Evolutionary conservation across 2,888 invertebrate genomes (phyloP).

Genomic region (Pemphredon lugubris): DNA sequence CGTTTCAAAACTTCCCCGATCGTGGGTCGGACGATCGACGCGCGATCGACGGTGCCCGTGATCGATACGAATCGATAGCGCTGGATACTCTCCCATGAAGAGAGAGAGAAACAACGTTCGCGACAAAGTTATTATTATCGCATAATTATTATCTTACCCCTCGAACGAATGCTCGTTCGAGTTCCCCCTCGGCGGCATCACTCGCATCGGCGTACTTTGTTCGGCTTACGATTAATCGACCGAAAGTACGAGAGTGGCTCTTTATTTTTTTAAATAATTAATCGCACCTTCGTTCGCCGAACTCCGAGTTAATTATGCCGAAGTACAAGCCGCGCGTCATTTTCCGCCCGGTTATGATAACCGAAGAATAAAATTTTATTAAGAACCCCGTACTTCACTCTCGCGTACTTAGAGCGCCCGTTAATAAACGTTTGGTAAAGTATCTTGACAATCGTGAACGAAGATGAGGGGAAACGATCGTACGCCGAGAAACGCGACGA

Average conservation of each 20-base stretch:
- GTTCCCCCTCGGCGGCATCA: no score
- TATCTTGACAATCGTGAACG: no score
- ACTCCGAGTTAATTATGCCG: not conserved
- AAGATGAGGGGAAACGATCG: not conserved
- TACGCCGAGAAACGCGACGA: not conserved
- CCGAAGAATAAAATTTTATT: no score
- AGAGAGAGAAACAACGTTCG: no score
- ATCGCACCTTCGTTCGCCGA: constrained; percentile 2
- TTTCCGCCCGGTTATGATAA: not conserved
- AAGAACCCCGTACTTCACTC: no score
- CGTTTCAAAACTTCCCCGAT: not conserved
- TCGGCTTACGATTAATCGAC: constrained; percentile 31
- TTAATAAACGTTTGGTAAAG: no score
- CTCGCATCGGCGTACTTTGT: no score
- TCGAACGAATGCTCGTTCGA: no score
- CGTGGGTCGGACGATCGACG: constrained; percentile 2
- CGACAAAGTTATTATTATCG: not conserved
- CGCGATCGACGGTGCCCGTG: no score
- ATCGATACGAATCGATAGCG: constrained; percentile 14
- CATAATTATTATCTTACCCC: constrained; percentile 32
- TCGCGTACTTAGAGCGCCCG: no score
- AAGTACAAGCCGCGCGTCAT: not conserved
- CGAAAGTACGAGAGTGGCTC: constrained; percentile 15
- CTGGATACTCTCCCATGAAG: constrained; percentile 13
- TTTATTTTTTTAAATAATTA: constrained; percentile 23